phyloP scores from a whole-genome alignment of 1,140 invertebrate species.

The Anoplophora glabripennis region DNA sequence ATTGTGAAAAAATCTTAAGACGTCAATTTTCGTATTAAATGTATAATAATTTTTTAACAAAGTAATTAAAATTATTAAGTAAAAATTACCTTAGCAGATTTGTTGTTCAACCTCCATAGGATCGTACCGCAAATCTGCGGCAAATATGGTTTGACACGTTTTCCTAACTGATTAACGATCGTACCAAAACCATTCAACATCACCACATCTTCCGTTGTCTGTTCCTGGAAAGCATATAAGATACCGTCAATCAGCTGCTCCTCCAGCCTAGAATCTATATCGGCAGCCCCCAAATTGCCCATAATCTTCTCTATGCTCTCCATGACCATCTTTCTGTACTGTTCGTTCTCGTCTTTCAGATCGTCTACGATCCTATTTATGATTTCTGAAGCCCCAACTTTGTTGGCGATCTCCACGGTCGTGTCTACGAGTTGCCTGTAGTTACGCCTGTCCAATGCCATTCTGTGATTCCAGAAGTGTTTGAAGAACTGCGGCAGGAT shows the following conservation, averaged over 20 bases:
- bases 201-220: slow-evolving; percentile 99
- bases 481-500: slow-evolving; percentile 99
- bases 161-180: slow-evolving; percentile 96
- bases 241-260: slow-evolving; percentile 99
- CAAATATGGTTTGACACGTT: slow-evolving; percentile 96
- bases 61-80: too few species aligned
- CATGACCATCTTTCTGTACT: slow-evolving; percentile 99
- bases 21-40: too few species aligned
- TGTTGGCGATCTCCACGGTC: slow-evolving; percentile 99
- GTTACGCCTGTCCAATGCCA: slow-evolving; percentile 97
- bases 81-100: slow-evolving; percentile 97
- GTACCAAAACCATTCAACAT: slow-evolving; percentile 99
- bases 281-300: slow-evolving; percentile 94
- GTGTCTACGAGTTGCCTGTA: slow-evolving; percentile 98
- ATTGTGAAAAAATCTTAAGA: too few species aligned
- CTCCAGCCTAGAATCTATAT: slow-evolving; percentile 96
- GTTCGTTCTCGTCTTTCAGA: slow-evolving; percentile 99
- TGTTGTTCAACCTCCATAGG: slow-evolving; percentile 98
- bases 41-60: too few species aligned
- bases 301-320: slow-evolving; percentile 99
- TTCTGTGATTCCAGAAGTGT: slow-evolving; percentile 99
- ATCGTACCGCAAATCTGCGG: slow-evolving; percentile 99
- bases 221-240: slow-evolving; percentile 98
- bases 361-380: slow-evolving; percentile 98
- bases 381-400: slow-evolving; percentile 98